Evolutionary conservation across 2,113 vertebrate species (phyloP), one percentile per base, ranked within the genome.

Genomic region (Phycodurus eques): DNA sequence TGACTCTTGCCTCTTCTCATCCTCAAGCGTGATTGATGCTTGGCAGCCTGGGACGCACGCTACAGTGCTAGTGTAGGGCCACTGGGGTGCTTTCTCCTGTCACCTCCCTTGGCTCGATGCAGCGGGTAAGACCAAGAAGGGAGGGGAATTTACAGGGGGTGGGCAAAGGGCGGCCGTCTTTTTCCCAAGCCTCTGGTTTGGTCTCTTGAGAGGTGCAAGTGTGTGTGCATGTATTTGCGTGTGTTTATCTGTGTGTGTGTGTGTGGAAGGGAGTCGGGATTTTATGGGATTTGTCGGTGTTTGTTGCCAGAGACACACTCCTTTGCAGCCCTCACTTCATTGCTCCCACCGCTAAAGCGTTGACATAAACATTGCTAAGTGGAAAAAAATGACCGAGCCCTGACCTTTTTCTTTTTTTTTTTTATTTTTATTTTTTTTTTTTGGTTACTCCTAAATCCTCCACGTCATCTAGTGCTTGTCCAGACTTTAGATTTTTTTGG

Each of bases 251-350:
- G 64, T 74, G 69, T 76, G 64, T 53, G 62, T 31, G 49, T 73
- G 79, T 67, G 35, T 65, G 70, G 22, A 77, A 75, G 78, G 72
- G 81, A 87, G 84, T 72, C 71, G 64, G 76, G 78, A 87, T 91
- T 89, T 91, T 89, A 92, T 91, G 85, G 90, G 90, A 91, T 91
- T 92, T 90, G 88, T 87, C 89, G 83, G 89, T 91, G 91, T 90
- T 91, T 92, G 91, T 90, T 92, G 88, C 87, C 80, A 88, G 80
- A 90, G 89, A 89, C 87, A 88, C 88, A 90, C 88, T 90, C 83
- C 84, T 89, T 81, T 76, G 71, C 73, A 85, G 81, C 81, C 78
- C 80, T 82, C 73, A 74, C 78, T 88, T 83, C 81, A 76, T 77
- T 80, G 87, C 87, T 83, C 80, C 84, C 82, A 84, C 80, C 10